A percentile compares a stretch with the other conserved stretches of the same genome.
Evolutionary conservation across 2,797 vertebrate species (phyloP).

Genomic region (Tangara arthus): DNA sequence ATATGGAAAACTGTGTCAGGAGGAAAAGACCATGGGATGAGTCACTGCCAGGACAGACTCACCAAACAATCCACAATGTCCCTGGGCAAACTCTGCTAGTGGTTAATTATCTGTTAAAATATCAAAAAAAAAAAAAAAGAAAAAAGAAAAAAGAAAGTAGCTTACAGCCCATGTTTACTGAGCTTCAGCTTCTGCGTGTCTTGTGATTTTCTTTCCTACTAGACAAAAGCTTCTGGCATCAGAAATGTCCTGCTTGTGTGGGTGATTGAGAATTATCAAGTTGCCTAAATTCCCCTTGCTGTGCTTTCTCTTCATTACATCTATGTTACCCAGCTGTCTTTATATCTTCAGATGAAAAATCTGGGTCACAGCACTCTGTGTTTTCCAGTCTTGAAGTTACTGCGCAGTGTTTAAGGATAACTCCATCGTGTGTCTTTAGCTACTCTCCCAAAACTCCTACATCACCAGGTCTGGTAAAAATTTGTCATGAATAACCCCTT

Average conservation of each 20-base stretch:
- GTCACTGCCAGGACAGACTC: not conserved
- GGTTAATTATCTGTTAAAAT: not conserved
- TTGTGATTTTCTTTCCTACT: not conserved
- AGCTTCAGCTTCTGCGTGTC: not conserved
- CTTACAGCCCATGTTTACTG: not conserved
- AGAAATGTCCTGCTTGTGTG: not conserved
- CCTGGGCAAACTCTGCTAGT: not conserved
- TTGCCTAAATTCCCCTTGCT: not conserved
- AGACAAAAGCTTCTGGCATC: not conserved
- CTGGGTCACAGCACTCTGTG: not conserved
- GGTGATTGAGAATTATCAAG: not conserved
- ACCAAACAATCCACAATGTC: not conserved
- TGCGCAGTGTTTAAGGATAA: not conserved
- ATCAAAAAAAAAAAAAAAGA: not conserved
- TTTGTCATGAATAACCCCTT: not conserved
- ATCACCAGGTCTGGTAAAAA: not conserved
- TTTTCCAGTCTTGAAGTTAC: not conserved
- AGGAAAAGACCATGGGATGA: not conserved
- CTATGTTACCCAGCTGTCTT: not conserved
- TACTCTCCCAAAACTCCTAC: not conserved
- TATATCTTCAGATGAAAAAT: not conserved
- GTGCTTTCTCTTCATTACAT: not conserved
- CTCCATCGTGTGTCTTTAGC: not conserved
- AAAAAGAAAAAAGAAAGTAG: not conserved
- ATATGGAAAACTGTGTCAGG: slow-evolving; percentile 26